Evolutionary conservation across 1,140 invertebrate genomes (phyloP).

Genomic region (Periplaneta americana): DNA sequence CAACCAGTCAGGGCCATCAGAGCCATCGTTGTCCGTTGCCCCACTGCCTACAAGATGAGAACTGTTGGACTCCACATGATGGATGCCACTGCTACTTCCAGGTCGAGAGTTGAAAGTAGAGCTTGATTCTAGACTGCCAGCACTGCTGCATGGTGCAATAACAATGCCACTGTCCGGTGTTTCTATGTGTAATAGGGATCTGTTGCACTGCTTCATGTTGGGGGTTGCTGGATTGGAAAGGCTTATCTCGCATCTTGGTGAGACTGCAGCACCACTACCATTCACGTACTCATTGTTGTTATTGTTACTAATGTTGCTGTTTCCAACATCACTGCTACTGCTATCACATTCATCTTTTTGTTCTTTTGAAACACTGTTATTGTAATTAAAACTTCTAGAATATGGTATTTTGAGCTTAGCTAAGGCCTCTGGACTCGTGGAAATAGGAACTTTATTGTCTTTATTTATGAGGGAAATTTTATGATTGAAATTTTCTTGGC

Average conservation of each 20-base stretch:
- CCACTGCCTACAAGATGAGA: background rate
- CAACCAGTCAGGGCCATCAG: slow-evolving; percentile 2
- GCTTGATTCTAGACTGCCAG: background rate
- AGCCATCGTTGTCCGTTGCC: background rate
- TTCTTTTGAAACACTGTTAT: background rate
- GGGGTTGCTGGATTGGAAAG: background rate
- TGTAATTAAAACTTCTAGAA: background rate
- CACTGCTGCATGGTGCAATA: background rate
- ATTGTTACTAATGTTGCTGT: no score
- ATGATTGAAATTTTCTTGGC: background rate
- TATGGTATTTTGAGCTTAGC: background rate
- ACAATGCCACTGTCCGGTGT: slow-evolving; percentile 18
- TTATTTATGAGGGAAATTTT: background rate
- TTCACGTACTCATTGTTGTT: background rate
- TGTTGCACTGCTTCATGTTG: background rate
- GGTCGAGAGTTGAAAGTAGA: background rate
- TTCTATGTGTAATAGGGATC: background rate
- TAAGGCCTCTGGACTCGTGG: background rate
- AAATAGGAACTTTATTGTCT: slow-evolving; percentile 4
- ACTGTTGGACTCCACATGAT: background rate
- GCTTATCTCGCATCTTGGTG: background rate
- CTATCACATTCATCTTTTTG: background rate
- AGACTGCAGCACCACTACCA: background rate
- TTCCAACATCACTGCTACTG: no score
- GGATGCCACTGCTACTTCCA: background rate